Percentiles rank a stretch among this genome's conserved stretches.
phyloP scores from a whole-genome alignment of 2,888 invertebrate species.

The Lepidochitona cinerea region DNA sequence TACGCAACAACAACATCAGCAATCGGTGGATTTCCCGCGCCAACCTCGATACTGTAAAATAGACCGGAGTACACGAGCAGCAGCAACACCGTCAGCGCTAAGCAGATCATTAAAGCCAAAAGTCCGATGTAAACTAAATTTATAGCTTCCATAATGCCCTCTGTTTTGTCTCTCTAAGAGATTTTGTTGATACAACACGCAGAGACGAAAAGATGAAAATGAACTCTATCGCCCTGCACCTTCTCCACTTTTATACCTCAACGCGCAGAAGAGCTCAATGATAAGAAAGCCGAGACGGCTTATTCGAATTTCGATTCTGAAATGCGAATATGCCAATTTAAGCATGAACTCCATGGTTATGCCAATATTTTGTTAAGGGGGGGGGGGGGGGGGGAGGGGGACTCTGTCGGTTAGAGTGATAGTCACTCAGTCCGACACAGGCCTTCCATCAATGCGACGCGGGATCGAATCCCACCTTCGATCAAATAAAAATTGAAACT shows the following conservation, averaged over 20 bases:
- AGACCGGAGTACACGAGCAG: constrained; percentile 67
- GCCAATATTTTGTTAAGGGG: too few species aligned
- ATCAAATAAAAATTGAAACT: too few species aligned
- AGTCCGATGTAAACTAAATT: constrained; percentile 50
- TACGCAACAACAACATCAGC: constrained; percentile 66
- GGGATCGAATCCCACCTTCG: too few species aligned
- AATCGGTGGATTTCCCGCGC: constrained; percentile 68
- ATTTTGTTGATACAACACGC: neutral
- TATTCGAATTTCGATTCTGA: too few species aligned
- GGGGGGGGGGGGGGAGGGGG: too few species aligned
- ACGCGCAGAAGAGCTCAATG: neutral
- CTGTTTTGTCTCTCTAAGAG: neutral
- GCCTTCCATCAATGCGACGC: too few species aligned
- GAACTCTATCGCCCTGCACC: neutral
- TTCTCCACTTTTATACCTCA: neutral
- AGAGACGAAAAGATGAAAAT: neutral
- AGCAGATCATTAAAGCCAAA: constrained; percentile 46
- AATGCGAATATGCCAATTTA: too few species aligned
- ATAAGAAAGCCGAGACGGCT: too few species aligned
- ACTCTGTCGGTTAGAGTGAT: too few species aligned
- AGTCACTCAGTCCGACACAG: too few species aligned
- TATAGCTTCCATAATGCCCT: constrained; percentile 40
- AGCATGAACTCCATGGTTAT: too few species aligned
- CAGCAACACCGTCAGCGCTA: constrained; percentile 56
- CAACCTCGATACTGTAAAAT: constrained; percentile 62